phyloP scores from a whole-genome alignment of 2,888 invertebrate species.

The Sinopyrophorus schimmeli region DNA sequence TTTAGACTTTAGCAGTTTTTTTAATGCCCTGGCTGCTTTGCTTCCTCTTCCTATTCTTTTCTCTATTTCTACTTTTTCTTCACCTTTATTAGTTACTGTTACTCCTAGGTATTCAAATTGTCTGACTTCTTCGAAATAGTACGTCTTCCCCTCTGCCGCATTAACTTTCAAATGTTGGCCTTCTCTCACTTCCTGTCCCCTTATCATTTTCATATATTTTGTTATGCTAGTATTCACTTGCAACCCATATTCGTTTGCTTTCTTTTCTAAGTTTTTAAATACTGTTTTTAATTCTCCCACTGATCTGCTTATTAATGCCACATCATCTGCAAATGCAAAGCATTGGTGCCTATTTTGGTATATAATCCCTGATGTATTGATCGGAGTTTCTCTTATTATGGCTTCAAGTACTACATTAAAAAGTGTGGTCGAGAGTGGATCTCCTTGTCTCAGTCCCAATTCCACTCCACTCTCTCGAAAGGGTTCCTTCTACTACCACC shows the following conservation, averaged over 20 bases:
- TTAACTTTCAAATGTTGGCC: not conserved
- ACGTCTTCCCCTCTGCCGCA: constrained; percentile 3
- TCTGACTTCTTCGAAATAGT: constrained; percentile 4
- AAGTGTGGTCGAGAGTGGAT: constrained; percentile 1
- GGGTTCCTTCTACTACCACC: constrained; percentile 2
- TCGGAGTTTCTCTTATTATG: constrained; percentile 5
- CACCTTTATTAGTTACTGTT: not conserved
- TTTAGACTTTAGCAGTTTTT: constrained; percentile 12
- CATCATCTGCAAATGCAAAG: not conserved
- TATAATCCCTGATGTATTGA: constrained; percentile 6
- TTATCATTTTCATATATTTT: constrained; percentile 6
- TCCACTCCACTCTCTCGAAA: not conserved
- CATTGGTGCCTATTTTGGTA: constrained; percentile 1
- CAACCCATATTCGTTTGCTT: not conserved
- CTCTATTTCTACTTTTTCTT: constrained; percentile 4
- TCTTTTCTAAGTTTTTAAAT: constrained; percentile 6
- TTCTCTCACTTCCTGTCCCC: constrained; percentile 3
- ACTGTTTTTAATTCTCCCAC: not conserved
- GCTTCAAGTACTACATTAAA: constrained; percentile 1
- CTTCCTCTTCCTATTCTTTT: constrained; percentile 3
- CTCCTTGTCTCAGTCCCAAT: not conserved
- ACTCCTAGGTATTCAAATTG: constrained; percentile 3
- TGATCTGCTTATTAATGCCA: not conserved
- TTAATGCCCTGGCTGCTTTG: not conserved
- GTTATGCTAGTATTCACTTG: not conserved